Percentiles rank a stretch among this genome's conserved stretches.
phyloP scores from a whole-genome alignment of 2,888 invertebrate species.

The Eurytoma adleriae region DNA sequence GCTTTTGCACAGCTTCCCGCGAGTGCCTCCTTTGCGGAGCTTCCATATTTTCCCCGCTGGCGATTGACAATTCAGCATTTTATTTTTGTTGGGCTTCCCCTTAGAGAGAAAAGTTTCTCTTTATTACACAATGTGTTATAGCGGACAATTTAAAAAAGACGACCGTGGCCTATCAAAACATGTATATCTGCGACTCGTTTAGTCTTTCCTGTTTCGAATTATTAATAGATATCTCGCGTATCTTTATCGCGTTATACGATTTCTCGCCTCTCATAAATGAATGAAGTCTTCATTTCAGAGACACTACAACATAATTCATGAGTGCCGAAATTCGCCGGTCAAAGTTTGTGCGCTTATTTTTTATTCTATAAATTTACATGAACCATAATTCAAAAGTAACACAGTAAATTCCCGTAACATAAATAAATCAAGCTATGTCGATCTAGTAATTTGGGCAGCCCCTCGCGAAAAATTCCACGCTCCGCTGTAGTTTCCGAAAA shows the following conservation, averaged over 20 bases:
- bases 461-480: neutral
- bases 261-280: constrained; percentile 22
- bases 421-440: no score
- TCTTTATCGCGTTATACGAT: constrained; percentile 11
- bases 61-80: neutral
- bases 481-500: neutral
- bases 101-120: neutral
- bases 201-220: constrained; percentile 43
- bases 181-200: constrained; percentile 11
- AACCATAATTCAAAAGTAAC: no score
- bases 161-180: neutral
- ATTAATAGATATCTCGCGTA: constrained; percentile 3
- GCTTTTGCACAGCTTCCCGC: neutral
- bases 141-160: neutral
- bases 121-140: constrained; percentile 31
- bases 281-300: constrained; percentile 16
- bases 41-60: neutral
- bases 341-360: neutral
- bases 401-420: no score
- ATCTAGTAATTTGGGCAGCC: no score
- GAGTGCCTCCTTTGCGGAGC: neutral
- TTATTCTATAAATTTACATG: no score
- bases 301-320: neutral
- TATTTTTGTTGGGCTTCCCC: no score
- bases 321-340: neutral